phyloP scores from a whole-genome alignment of 2,888 invertebrate genomes.

The Bombyx huttoni region DNA sequence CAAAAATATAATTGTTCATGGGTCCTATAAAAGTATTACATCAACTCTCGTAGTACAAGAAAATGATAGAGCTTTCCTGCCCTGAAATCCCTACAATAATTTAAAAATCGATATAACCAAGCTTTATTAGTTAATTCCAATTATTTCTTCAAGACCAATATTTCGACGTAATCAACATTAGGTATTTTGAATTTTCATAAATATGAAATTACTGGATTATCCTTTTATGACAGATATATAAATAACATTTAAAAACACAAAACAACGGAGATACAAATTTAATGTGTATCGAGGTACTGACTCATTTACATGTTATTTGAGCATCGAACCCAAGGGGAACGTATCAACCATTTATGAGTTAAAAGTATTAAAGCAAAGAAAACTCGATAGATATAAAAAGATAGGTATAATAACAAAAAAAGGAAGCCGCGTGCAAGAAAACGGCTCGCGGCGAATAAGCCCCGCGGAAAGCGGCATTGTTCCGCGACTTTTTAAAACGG shows the following conservation, averaged over 20 bases:
- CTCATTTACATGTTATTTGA: conserved; percentile 72
- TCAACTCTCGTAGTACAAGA: too few species aligned
- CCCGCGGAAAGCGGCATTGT: conserved; percentile 66
- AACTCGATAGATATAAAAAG: conserved; percentile 64
- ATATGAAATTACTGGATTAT: too few species aligned
- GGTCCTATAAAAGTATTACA: too few species aligned
- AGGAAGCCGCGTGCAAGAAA: conserved; percentile 61
- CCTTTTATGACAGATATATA: background rate
- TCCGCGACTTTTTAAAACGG: conserved; percentile 67
- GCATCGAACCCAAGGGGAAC: conserved; percentile 65
- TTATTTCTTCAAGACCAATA: too few species aligned
- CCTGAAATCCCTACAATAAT: too few species aligned
- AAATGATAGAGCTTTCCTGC: too few species aligned
- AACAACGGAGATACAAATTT: conserved; percentile 43
- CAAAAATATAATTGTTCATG: too few species aligned
- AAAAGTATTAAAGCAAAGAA: conserved; percentile 70
- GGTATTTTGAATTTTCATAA: too few species aligned
- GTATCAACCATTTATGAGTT: conserved; percentile 70
- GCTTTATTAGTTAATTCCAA: too few species aligned
- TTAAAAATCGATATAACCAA: too few species aligned
- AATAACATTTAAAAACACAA: conserved; percentile 24
- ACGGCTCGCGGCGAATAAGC: conserved; percentile 65
- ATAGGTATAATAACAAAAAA: conserved; percentile 62
- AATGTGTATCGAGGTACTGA: conserved; percentile 48
- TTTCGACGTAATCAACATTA: too few species aligned